phyloP scores from a whole-genome alignment of 2,113 vertebrate species.

The Nibea albiflora region DNA sequence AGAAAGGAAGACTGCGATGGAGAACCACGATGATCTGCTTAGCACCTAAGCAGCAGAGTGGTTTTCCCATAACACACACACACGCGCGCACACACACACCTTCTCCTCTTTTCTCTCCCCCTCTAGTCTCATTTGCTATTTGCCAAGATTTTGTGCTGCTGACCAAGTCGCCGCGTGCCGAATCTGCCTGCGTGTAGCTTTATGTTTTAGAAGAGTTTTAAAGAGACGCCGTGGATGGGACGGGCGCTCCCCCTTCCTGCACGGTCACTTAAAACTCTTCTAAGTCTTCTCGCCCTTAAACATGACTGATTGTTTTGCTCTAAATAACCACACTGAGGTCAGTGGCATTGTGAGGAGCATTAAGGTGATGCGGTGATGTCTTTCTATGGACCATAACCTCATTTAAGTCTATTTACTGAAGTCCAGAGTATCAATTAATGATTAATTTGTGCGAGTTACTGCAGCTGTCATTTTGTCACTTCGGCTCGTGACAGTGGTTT shows the following conservation, averaged over 20 bases:
- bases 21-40: slow-evolving; percentile 37
- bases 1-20: slow-evolving; percentile 3
- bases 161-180: slow-evolving; percentile 43
- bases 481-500: slow-evolving; percentile 14
- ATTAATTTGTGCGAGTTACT: not conserved
- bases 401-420: slow-evolving; percentile 35
- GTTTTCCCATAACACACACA: not conserved
- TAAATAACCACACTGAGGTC: slow-evolving; percentile 32
- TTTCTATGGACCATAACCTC: slow-evolving; percentile 47
- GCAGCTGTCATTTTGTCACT: slow-evolving; percentile 24
- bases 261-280: slow-evolving; percentile 44
- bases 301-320: slow-evolving; percentile 23
- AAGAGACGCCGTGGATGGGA: slow-evolving; percentile 13
- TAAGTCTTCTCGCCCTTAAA: slow-evolving; percentile 37
- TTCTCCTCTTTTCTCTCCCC: slow-evolving; percentile 1
- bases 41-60: slow-evolving; percentile 37
- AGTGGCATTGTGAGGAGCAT: slow-evolving; percentile 11
- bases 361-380: slow-evolving; percentile 22
- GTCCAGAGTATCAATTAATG: slow-evolving; percentile 25
- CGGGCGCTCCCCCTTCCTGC: not conserved
- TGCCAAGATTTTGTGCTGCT: slow-evolving; percentile 38
- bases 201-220: slow-evolving; percentile 51
- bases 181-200: slow-evolving; percentile 51
- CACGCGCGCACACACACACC: not conserved
- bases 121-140: slow-evolving; percentile 12